Conservation (phyloP, 92 coral and sea anemone genomes). For the Anthopleura xanthogrammica region DNA sequence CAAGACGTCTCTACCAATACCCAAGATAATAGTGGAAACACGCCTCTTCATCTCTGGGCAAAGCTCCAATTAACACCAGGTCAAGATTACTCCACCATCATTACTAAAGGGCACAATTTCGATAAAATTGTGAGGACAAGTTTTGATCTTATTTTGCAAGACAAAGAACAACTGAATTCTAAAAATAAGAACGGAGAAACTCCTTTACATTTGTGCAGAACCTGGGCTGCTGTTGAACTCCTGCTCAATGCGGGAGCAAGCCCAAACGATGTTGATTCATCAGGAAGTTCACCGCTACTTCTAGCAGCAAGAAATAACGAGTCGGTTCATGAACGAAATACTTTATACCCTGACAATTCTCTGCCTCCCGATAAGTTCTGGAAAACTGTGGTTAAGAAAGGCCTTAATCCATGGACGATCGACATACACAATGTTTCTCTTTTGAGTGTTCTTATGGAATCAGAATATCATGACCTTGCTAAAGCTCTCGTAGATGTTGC, state of each 20-base stretch:
- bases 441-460: neutral
- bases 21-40: neutral
- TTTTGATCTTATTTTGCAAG: neutral
- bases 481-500: neutral
- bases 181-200: constrained; percentile 12
- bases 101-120: neutral
- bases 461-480: neutral
- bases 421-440: neutral
- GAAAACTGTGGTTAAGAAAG: neutral
- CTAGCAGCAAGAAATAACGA: neutral
- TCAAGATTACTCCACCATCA: neutral
- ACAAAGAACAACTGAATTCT: constrained; percentile 2
- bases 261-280: no score
- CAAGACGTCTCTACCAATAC: neutral
- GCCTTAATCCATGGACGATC: constrained; percentile 15
- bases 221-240: no score
- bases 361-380: constrained; percentile 11
- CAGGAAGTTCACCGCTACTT: neutral
- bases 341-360: neutral
- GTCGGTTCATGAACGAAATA: neutral
- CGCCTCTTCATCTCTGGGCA: no score
- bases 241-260: neutral
- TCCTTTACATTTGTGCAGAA: neutral
- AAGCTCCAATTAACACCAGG: neutral
- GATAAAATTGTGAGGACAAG: neutral